Evolutionary conservation across 2,888 invertebrate species (phyloP).

Genomic region (Eurytoma adleriae): DNA sequence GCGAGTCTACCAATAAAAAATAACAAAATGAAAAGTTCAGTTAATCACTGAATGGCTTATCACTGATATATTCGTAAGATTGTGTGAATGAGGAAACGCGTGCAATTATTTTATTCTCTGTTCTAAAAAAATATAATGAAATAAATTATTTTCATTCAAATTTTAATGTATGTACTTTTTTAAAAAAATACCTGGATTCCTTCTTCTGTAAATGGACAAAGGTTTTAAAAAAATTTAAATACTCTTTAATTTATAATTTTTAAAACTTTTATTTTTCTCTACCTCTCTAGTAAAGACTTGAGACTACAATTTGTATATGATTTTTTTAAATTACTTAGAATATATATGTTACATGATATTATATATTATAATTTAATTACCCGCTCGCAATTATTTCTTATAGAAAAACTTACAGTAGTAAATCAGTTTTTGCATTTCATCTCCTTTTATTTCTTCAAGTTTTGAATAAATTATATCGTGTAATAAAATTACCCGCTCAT

Average conservation of each 20-base stretch:
- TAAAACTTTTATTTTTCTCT: slow-evolving; percentile 69
- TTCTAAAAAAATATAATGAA: slow-evolving; percentile 45
- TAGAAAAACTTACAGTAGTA: slow-evolving; percentile 66
- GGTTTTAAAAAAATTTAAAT: slow-evolving; percentile 2
- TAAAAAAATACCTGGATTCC: slow-evolving; percentile 5
- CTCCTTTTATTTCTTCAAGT: slow-evolving; percentile 26
- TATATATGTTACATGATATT: slow-evolving; percentile 62
- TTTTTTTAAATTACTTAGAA: slow-evolving; percentile 68
- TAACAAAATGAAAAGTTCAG: slow-evolving; percentile 48
- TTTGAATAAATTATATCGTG: slow-evolving; percentile 49
- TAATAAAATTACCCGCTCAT: slow-evolving; percentile 52
- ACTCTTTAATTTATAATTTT: slow-evolving; percentile 63
- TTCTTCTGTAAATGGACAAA: slow-evolving; percentile 2
- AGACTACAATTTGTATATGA: slow-evolving; percentile 72
- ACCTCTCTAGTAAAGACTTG: slow-evolving; percentile 72
- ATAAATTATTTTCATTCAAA: slow-evolving; percentile 56
- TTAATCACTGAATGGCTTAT: slow-evolving; percentile 51
- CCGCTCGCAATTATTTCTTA: slow-evolving; percentile 61
- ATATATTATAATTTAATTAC: slow-evolving; percentile 57
- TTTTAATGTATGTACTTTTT: slow-evolving; percentile 2
- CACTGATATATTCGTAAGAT: slow-evolving; percentile 37
- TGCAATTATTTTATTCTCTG: slow-evolving; percentile 52
- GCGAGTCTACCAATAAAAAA: slow-evolving; percentile 17
- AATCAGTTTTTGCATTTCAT: slow-evolving; percentile 54
- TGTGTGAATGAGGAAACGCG: slow-evolving; percentile 28